These are phyloP conservation scores for Drosophila littoralis DNA, from an alignment of 1,140 invertebrate species.

Conservation along the genomic window DNA sequence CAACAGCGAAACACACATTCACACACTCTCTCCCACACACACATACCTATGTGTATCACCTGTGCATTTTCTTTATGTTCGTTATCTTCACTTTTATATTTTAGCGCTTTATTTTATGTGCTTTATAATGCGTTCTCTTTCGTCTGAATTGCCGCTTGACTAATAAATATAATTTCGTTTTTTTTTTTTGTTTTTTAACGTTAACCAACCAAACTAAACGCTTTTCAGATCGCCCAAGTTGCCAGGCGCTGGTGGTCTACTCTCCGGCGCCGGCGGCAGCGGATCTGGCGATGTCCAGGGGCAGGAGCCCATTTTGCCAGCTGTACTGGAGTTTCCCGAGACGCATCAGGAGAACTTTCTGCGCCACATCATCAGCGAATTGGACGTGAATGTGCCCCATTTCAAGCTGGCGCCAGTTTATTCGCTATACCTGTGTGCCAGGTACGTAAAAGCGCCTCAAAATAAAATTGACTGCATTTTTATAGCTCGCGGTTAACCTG, in stretches of 20 bases:
- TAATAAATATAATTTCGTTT: slow-evolving; percentile 23
- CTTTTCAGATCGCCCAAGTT: slow-evolving; percentile 70
- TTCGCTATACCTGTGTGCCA: slow-evolving; percentile 95
- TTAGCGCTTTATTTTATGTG: slow-evolving; percentile 5
- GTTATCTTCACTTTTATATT: slow-evolving; percentile 19
- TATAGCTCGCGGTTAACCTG: slow-evolving; percentile 3
- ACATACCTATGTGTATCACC: slow-evolving; percentile 4
- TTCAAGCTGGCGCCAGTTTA: slow-evolving; percentile 97
- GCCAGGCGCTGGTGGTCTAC: slow-evolving; percentile 57
- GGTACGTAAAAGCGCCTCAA: slow-evolving; percentile 77
- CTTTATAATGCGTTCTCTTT: slow-evolving; percentile 4
- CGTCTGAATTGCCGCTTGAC: slow-evolving; percentile 14
- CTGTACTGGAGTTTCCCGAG: slow-evolving; percentile 96
- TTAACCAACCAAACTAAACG: neutral
- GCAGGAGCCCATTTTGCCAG: slow-evolving; percentile 95
- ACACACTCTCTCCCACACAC: slow-evolving; percentile 1
- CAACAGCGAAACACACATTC: slow-evolving; percentile 9
- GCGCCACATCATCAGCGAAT: slow-evolving; percentile 92
- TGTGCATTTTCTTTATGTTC: slow-evolving; percentile 30
- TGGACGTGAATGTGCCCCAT: slow-evolving; percentile 93
- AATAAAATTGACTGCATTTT: neutral
- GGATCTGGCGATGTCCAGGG: slow-evolving; percentile 84
- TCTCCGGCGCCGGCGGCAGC: slow-evolving; percentile 59
- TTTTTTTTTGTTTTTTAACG: too few species aligned
- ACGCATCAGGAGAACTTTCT: slow-evolving; percentile 96